These are phyloP conservation scores for Thunnus maccoyii DNA, from an alignment of 2,113 vertebrate genomes.

Conservation along the genomic window DNA sequence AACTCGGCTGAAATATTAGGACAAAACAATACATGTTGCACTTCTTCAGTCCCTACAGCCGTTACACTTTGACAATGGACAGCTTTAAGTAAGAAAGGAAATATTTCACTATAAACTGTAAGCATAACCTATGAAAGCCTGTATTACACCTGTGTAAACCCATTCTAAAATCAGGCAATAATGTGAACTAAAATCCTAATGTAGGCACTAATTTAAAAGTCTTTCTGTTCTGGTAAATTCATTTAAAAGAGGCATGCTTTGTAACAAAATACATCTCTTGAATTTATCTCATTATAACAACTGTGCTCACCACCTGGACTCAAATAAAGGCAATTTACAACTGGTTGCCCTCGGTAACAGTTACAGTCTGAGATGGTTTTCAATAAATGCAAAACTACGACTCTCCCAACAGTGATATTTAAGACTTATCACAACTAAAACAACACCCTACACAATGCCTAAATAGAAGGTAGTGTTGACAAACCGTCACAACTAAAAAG, in stretches of 20 bases:
- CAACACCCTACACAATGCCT: conserved; percentile 16
- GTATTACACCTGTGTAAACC: conserved; percentile 4
- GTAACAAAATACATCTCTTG: conserved; percentile 51
- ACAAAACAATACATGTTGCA: neutral
- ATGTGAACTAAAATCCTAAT: conserved; percentile 36
- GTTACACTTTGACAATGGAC: conserved; percentile 15
- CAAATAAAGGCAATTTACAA: conserved; percentile 34
- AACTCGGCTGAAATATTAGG: neutral
- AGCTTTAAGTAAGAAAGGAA: neutral
- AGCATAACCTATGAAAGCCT: neutral
- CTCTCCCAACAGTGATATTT: conserved; percentile 33
- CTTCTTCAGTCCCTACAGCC: neutral
- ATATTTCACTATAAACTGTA: neutral
- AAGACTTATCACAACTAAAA: conserved; percentile 21
- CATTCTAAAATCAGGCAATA: conserved; percentile 32
- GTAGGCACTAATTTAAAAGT: conserved; percentile 46
- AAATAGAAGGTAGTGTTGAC: conserved; percentile 35
- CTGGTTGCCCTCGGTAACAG: neutral
- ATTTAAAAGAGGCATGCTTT: conserved; percentile 26
- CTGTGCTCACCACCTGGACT: conserved; percentile 15
- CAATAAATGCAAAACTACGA: conserved; percentile 21
- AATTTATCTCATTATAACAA: conserved; percentile 17
- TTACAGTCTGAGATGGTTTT: conserved; percentile 33
- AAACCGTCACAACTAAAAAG: conserved; percentile 15
- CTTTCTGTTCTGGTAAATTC: conserved; percentile 2